Percentiles rank a stretch among this genome's conserved stretches.
Evolutionary conservation across 2,113 vertebrate genomes (phyloP).

Genomic region (Labeo catla): DNA sequence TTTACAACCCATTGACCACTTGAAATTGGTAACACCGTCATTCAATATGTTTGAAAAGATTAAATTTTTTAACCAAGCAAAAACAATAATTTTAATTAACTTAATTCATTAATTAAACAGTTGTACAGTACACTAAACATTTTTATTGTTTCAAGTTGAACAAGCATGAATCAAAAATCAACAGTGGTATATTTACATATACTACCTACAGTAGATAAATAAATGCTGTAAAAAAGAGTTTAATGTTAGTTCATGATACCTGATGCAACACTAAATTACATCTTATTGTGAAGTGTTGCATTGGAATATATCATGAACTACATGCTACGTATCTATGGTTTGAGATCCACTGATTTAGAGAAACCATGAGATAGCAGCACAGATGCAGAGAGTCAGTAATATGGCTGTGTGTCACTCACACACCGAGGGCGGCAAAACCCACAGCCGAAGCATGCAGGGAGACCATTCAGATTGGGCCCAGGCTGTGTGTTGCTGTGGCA

Average conservation of each 20-base stretch:
- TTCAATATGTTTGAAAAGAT: background rate
- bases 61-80: no score
- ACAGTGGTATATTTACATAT: background rate
- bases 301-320: background rate
- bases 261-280: background rate
- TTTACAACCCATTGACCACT: background rate
- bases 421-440: constrained; percentile 36
- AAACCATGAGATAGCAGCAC: constrained; percentile 4
- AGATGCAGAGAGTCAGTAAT: constrained; percentile 30
- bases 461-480: constrained; percentile 53
- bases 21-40: background rate
- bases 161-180: background rate
- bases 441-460: constrained; percentile 44
- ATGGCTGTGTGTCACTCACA: constrained; percentile 9
- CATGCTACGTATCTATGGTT: background rate
- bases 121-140: background rate
- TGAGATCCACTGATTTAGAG: background rate
- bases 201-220: background rate
- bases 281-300: background rate
- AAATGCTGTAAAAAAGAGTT: background rate
- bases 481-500: constrained; percentile 72
- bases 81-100: background rate
- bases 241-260: background rate
- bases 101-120: background rate
- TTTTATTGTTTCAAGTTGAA: background rate